Evolutionary conservation across 1,140 invertebrate species (phyloP).

Genomic region (Drosophila setifemur): DNA sequence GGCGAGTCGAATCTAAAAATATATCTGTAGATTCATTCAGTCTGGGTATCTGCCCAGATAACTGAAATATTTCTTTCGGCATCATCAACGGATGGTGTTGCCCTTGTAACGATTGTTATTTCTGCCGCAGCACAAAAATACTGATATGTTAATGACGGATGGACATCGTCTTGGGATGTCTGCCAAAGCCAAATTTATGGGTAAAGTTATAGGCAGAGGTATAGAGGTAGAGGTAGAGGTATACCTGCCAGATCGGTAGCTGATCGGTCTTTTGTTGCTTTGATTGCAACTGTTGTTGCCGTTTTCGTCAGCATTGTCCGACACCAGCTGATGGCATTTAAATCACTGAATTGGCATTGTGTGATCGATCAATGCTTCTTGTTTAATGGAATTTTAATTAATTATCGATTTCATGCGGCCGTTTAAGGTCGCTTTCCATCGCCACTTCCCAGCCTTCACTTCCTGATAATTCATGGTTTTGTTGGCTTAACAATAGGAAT

Average conservation of each 20-base stretch:
- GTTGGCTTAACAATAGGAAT: conserved; percentile 3
- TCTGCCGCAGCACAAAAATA: conserved; percentile 18
- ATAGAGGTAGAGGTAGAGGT: background rate
- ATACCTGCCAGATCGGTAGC: conserved; percentile 44
- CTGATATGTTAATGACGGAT: conserved; percentile 70
- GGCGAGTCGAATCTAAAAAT: conserved; percentile 64
- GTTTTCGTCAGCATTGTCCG: conserved; percentile 23
- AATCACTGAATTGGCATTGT: conserved; percentile 50
- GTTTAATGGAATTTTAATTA: conserved; percentile 77
- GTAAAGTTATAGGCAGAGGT: background rate
- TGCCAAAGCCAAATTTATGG: no score
- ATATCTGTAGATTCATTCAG: conserved; percentile 6
- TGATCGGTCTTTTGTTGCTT: conserved; percentile 44
- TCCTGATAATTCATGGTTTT: background rate
- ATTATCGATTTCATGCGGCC: conserved; percentile 58
- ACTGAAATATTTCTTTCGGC: conserved; percentile 39
- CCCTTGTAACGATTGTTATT: conserved; percentile 72
- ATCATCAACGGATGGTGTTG: conserved; percentile 18
- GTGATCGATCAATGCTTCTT: conserved; percentile 45
- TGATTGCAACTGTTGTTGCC: conserved; percentile 31
- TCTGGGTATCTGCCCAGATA: conserved; percentile 36
- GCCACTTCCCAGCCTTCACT: conserved; percentile 1
- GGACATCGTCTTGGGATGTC: conserved; percentile 33
- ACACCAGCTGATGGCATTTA: conserved; percentile 64
- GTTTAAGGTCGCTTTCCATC: conserved; percentile 39